Percentiles rank a stretch among this genome's conserved stretches.
Conservation (phyloP, 2,113 vertebrate species). For the Halcyon malimbica region DNA sequence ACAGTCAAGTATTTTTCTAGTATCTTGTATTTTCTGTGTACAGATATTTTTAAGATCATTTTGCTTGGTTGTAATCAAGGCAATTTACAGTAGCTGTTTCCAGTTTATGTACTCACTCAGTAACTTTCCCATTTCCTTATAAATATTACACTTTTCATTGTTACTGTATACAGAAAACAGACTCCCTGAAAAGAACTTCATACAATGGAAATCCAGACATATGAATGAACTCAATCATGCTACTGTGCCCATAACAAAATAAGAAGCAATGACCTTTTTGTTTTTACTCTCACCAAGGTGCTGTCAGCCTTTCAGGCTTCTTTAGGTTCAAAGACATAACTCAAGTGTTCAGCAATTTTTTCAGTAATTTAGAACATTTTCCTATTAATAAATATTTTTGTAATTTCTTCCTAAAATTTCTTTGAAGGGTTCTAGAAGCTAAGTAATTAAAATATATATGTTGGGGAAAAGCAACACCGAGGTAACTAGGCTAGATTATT, state of each 20-base stretch:
- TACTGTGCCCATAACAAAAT: background rate
- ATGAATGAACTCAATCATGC: background rate
- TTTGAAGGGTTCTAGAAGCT: constrained; percentile 10
- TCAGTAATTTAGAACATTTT: constrained; percentile 46
- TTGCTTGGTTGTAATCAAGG: background rate
- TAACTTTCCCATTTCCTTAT: background rate
- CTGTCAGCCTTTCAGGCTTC: constrained; percentile 38
- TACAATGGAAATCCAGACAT: background rate
- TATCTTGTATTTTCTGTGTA: background rate
- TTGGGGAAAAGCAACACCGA: background rate
- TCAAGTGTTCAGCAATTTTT: constrained; percentile 51
- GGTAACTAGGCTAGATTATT: background rate
- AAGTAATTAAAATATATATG: constrained; percentile 20
- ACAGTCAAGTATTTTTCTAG: background rate
- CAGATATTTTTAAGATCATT: background rate
- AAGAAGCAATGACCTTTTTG: background rate
- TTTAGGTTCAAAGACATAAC: constrained; percentile 49
- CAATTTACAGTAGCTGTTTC: background rate
- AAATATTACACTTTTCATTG: background rate
- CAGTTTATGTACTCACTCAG: background rate
- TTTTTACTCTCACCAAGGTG: constrained; percentile 22
- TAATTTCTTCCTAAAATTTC: constrained; percentile 38
- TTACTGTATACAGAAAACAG: background rate
- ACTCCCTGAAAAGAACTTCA: background rate
- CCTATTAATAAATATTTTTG: constrained; percentile 36